Conservation (phyloP, 2,797 vertebrate genomes). For the Cryptoblepharus egeriae region DNA sequence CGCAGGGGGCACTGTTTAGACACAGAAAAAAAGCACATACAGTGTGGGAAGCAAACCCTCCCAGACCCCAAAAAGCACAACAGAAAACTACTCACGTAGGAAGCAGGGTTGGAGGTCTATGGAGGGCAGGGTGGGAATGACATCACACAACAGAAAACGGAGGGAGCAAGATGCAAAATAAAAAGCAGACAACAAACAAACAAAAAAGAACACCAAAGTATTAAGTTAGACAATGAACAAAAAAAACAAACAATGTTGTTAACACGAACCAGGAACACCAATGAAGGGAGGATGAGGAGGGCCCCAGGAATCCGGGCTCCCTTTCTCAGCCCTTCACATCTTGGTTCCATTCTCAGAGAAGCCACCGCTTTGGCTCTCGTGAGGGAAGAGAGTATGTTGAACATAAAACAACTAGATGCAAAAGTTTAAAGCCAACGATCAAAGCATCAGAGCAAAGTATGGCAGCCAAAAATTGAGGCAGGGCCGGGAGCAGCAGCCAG, state of each 20-base stretch:
- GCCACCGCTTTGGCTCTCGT: background rate
- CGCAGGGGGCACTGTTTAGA: background rate
- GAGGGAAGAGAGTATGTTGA: background rate
- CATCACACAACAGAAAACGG: constrained; percentile 42
- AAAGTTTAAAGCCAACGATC: background rate
- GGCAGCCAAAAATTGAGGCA: background rate
- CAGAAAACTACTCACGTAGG: constrained; percentile 59
- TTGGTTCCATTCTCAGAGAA: background rate
- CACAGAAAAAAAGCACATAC: background rate
- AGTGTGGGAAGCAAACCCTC: background rate
- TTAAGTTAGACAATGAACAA: constrained; percentile 3
- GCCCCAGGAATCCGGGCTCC: background rate
- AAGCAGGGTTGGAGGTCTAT: constrained; percentile 63
- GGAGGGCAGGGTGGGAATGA: constrained; percentile 56
- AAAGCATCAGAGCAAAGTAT: constrained; percentile 19
- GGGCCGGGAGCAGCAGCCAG: constrained; percentile 14
- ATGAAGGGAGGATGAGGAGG: background rate
- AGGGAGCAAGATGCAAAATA: constrained; percentile 2
- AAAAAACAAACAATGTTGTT: background rate
- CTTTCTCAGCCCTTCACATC: background rate
- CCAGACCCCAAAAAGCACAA: constrained; percentile 12
- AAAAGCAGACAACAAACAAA: constrained; percentile 16
- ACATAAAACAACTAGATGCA: background rate
- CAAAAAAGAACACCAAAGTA: constrained; percentile 14
- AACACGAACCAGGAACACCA: background rate